Conservation (phyloP, 2,888 invertebrate species). For the Morpho deidamia region DNA sequence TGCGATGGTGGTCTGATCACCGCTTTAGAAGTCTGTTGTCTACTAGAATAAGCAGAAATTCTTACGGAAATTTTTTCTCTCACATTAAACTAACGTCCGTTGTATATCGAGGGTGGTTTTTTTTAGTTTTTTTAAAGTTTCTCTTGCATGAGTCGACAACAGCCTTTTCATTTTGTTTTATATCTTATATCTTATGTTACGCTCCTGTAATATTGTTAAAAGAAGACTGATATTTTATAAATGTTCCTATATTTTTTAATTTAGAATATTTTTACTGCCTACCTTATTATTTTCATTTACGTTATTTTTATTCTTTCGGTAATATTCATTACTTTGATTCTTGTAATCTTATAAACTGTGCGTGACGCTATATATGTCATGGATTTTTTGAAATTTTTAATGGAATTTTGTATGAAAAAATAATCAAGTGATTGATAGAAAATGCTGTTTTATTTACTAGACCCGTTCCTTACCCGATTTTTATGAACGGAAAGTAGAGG, state of each 20-base stretch:
- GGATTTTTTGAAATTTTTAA: slow-evolving; percentile 76
- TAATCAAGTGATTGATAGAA: slow-evolving; percentile 75
- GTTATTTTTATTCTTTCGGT: slow-evolving; percentile 64
- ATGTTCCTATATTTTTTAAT: slow-evolving; percentile 78
- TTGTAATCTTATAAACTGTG: slow-evolving; percentile 72
- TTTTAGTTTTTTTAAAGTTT: slow-evolving; percentile 24
- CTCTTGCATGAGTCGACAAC: slow-evolving; percentile 54
- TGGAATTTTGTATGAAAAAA: slow-evolving; percentile 75
- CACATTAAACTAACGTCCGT: slow-evolving; percentile 16
- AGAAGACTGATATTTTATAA: slow-evolving; percentile 73
- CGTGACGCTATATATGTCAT: slow-evolving; percentile 76
- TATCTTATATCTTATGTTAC: slow-evolving; percentile 57
- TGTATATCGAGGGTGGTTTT: slow-evolving; percentile 17
- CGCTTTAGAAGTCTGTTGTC: slow-evolving; percentile 68
- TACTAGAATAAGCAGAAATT: slow-evolving; percentile 42
- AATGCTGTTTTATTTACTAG: slow-evolving; percentile 48
- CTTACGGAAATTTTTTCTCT: slow-evolving; percentile 20
- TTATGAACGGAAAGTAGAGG: too few relatives aligned
- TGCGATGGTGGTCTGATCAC: slow-evolving; percentile 71
- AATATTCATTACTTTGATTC: slow-evolving; percentile 65
- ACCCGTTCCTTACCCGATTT: neutral
- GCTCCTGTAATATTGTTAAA: slow-evolving; percentile 68
- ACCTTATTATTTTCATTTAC: slow-evolving; percentile 60
- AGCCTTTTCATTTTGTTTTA: slow-evolving; percentile 52
- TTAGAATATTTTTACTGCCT: slow-evolving; percentile 73